Evolutionary conservation across 2,113 vertebrate species (phyloP).

Genomic region (Poeciliopsis turrubarensis): DNA sequence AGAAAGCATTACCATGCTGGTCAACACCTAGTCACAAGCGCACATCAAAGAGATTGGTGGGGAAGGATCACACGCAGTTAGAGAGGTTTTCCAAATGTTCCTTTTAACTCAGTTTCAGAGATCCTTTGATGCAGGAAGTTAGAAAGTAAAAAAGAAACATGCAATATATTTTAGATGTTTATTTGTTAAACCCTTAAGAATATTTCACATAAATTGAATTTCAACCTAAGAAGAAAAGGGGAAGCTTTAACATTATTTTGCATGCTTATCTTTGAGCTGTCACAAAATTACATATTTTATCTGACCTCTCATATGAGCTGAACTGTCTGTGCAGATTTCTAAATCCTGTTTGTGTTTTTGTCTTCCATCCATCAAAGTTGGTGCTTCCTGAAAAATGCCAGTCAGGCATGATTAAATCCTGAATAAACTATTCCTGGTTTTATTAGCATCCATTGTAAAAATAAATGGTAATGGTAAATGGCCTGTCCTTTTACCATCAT

Average conservation of each 20-base stretch:
- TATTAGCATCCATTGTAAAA: too few relatives aligned
- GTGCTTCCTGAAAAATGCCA: too few relatives aligned
- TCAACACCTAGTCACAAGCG: constrained; percentile 33
- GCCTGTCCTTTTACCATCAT: too few relatives aligned
- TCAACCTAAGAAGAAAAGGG: not conserved
- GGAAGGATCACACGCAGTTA: constrained; percentile 1
- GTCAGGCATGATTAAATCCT: too few relatives aligned
- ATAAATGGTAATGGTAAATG: too few relatives aligned
- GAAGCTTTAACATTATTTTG: constrained; percentile 9
- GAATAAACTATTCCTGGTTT: too few relatives aligned
- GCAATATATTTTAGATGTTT: not conserved
- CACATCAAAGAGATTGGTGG: constrained; percentile 25
- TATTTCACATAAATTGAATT: not conserved
- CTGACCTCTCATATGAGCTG: constrained; percentile 7
- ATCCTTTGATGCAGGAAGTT: not conserved
- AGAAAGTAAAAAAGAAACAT: not conserved
- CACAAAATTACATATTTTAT: not conserved
- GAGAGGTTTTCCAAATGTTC: constrained; percentile 7
- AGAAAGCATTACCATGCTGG: constrained; percentile 41
- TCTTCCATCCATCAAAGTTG: too few relatives aligned
- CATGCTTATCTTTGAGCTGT: not conserved
- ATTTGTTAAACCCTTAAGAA: not conserved
- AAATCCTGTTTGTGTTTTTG: too few relatives aligned
- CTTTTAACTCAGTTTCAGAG: constrained; percentile 1
- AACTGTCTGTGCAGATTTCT: not conserved